Conservation (phyloP, 2,797 vertebrate species). For the Malacoraja senta region DNA sequence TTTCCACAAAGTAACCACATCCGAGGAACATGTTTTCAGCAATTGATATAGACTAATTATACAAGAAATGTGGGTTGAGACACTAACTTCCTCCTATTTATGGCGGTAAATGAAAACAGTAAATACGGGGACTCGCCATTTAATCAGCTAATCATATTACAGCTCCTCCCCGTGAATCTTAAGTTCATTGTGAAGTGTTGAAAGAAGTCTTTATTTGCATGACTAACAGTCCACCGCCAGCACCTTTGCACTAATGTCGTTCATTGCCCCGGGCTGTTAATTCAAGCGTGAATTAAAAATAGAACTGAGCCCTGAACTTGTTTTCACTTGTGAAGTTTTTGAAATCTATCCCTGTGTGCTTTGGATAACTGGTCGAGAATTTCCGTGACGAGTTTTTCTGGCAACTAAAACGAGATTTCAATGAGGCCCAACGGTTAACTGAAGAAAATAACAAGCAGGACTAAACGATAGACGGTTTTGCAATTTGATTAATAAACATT, state of each 20-base stretch:
- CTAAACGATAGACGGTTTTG: not conserved
- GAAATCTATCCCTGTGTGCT: constrained; percentile 38
- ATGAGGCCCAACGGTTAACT: not conserved
- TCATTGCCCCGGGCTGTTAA: constrained; percentile 53
- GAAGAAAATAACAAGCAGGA: not conserved
- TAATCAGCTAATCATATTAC: constrained; percentile 70
- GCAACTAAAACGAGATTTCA: constrained; percentile 34
- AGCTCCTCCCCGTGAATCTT: constrained; percentile 71
- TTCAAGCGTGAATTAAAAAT: constrained; percentile 50
- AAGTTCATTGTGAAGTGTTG: constrained; percentile 68
- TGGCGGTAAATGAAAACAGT: constrained; percentile 70
- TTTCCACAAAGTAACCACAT: not conserved
- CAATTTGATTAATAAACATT: not conserved
- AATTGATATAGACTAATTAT: constrained; percentile 37
- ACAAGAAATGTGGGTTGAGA: constrained; percentile 51
- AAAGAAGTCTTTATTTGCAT: constrained; percentile 61
- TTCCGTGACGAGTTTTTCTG: constrained; percentile 25
- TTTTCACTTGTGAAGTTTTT: constrained; percentile 59
- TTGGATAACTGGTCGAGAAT: constrained; percentile 33
- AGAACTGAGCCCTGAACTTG: constrained; percentile 58
- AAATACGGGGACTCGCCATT: constrained; percentile 74
- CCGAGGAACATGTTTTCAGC: not conserved
- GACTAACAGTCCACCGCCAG: constrained; percentile 52
- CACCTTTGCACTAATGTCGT: constrained; percentile 45
- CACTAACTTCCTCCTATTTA: constrained; percentile 66